Conservation (phyloP, 2,888 invertebrate species). For the Euphydryas editha region DNA sequence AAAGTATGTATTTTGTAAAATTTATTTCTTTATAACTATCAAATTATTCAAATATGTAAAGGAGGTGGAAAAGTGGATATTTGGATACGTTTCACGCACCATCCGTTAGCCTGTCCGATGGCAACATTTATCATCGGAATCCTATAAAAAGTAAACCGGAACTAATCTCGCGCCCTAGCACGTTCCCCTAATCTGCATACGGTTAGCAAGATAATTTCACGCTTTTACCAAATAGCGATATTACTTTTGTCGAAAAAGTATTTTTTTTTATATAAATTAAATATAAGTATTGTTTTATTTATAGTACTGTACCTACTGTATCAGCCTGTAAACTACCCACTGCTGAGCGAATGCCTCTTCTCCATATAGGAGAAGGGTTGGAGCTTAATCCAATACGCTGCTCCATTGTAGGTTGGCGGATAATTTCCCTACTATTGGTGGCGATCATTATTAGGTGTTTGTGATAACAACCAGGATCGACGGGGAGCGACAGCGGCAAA, state of each 20-base stretch:
- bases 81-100: constrained; percentile 79
- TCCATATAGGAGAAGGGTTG: too few species aligned
- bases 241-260: constrained; percentile 40
- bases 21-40: constrained; percentile 39
- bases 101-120: constrained; percentile 72
- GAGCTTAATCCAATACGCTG: too few species aligned
- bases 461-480: too few species aligned
- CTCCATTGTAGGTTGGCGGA: too few species aligned
- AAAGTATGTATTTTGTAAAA: constrained; percentile 29
- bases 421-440: too few species aligned
- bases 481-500: too few species aligned
- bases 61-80: constrained; percentile 59
- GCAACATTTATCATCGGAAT: constrained; percentile 81
- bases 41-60: constrained; percentile 50
- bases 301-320: not conserved
- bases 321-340: not conserved
- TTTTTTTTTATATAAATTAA: constrained; percentile 1
- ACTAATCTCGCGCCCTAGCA: constrained; percentile 70
- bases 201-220: constrained; percentile 82
- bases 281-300: not conserved
- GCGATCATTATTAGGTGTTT: too few species aligned
- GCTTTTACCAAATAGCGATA: constrained; percentile 70
- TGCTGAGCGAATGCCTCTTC: too few species aligned
- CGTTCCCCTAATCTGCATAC: constrained; percentile 80
- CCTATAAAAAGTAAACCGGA: constrained; percentile 82